phyloP scores from a whole-genome alignment of 1,140 invertebrate genomes.

The Colletes gigas region DNA sequence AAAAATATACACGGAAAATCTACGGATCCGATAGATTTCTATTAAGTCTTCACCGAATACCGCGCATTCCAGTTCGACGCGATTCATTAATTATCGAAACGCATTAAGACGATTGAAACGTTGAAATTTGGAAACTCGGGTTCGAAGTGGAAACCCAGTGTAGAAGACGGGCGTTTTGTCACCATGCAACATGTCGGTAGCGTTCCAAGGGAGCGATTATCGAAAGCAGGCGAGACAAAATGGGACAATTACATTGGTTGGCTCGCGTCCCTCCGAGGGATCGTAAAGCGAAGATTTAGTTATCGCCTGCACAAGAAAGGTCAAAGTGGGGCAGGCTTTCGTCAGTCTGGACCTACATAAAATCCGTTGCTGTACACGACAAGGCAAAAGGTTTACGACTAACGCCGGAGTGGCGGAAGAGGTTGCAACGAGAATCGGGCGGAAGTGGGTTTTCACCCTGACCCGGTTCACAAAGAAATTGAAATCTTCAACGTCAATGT shows the following conservation, averaged over 20 bases:
- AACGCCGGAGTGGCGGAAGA: constrained; percentile 7
- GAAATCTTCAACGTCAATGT: constrained; percentile 58
- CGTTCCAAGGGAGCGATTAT: not conserved
- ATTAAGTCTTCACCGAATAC: too few species aligned
- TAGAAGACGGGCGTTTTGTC: too few species aligned
- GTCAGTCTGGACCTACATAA: constrained; percentile 28
- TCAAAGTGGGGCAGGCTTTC: constrained; percentile 30
- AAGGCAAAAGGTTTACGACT: constrained; percentile 44
- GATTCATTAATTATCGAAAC: too few species aligned
- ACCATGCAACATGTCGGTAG: too few species aligned
- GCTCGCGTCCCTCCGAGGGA: not conserved
- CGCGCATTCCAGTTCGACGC: too few species aligned
- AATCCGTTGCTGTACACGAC: constrained; percentile 41
- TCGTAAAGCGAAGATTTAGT: constrained; percentile 41
- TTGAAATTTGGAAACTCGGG: too few species aligned
- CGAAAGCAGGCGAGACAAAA: not conserved
- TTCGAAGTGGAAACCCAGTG: too few species aligned
- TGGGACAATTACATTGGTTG: constrained; percentile 37
- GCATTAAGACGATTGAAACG: too few species aligned
- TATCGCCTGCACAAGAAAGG: constrained; percentile 35
- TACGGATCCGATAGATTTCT: too few species aligned
- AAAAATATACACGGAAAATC: too few species aligned
- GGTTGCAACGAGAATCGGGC: constrained; percentile 31
- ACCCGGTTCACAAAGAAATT: constrained; percentile 50
- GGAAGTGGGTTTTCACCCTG: constrained; percentile 50